Evolutionary conservation across 2,113 vertebrate genomes (phyloP).

Genomic region (Calyptommatus sinebrachiatus): DNA sequence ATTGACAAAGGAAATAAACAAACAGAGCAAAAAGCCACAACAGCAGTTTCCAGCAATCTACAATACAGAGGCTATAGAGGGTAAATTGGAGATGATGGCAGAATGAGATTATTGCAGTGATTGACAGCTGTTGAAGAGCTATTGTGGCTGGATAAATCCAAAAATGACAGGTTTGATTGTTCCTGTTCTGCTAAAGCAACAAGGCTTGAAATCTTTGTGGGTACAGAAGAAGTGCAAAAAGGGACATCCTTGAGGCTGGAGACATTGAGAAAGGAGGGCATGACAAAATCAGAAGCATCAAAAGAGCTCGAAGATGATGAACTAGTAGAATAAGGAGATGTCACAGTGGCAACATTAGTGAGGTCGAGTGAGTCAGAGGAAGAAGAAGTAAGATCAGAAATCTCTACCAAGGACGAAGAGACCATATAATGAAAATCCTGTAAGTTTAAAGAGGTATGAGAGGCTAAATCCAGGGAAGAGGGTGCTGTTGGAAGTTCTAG

Average conservation of each 20-base stretch:
- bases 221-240: slow-evolving; percentile 34
- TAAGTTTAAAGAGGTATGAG: slow-evolving; percentile 35
- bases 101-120: slow-evolving; percentile 39
- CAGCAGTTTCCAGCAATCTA: background rate
- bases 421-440: slow-evolving; percentile 37
- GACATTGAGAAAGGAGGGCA: slow-evolving; percentile 36
- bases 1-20: background rate
- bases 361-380: slow-evolving; percentile 53
- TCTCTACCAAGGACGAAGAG: slow-evolving; percentile 29
- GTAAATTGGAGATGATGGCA: background rate
- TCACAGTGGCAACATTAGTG: slow-evolving; percentile 39
- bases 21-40: background rate
- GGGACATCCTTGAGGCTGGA: slow-evolving; percentile 37
- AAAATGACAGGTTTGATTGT: slow-evolving; percentile 39
- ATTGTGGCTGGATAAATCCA: slow-evolving; percentile 38
- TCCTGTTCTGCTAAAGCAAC: slow-evolving; percentile 36
- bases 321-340: slow-evolving; percentile 43
- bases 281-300: slow-evolving; percentile 29
- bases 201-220: slow-evolving; percentile 45
- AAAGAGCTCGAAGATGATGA: background rate
- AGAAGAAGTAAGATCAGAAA: slow-evolving; percentile 29
- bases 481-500: slow-evolving; percentile 49
- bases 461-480: slow-evolving; percentile 18
- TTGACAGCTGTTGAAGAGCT: slow-evolving; percentile 10
- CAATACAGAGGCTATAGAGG: background rate